Evolutionary conservation across 2,797 vertebrate genomes (phyloP).

Genomic region (Prunella strophiata): DNA sequence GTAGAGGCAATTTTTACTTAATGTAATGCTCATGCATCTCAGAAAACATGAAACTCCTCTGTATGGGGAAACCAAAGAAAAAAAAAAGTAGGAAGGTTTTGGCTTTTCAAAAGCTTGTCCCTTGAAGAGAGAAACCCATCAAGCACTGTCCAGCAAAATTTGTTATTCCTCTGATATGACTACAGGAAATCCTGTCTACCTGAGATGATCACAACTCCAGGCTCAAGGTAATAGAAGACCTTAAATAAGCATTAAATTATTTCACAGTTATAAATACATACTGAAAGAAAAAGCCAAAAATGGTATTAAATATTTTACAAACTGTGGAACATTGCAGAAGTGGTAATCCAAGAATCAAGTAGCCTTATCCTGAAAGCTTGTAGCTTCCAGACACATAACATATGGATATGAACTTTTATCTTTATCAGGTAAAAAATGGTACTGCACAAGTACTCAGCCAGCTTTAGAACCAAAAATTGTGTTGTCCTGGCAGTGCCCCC

Average conservation of each 20-base stretch:
- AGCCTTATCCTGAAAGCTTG: neutral
- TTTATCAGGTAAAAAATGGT: neutral
- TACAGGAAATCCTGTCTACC: neutral
- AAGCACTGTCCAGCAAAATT: neutral
- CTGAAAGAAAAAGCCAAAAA: neutral
- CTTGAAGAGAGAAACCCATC: neutral
- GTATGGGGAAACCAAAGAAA: neutral
- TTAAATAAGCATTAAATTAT: neutral
- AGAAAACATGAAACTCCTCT: neutral
- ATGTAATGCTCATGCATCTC: fast-evolving
- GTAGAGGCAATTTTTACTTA: neutral
- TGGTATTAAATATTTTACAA: neutral
- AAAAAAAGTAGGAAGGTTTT: neutral
- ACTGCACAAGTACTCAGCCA: neutral
- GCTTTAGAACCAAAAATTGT: neutral
- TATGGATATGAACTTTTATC: neutral
- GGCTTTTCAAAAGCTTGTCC: neutral
- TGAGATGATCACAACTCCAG: neutral
- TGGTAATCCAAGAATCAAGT: neutral
- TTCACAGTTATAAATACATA: neutral
- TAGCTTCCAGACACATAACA: fast-evolving
- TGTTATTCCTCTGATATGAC: neutral
- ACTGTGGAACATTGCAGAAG: neutral
- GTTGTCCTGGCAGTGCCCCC: neutral
- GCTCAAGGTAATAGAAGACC: neutral